Conservation (phyloP, 2,888 invertebrate species). For the Chalcosyrphus nemorum region DNA sequence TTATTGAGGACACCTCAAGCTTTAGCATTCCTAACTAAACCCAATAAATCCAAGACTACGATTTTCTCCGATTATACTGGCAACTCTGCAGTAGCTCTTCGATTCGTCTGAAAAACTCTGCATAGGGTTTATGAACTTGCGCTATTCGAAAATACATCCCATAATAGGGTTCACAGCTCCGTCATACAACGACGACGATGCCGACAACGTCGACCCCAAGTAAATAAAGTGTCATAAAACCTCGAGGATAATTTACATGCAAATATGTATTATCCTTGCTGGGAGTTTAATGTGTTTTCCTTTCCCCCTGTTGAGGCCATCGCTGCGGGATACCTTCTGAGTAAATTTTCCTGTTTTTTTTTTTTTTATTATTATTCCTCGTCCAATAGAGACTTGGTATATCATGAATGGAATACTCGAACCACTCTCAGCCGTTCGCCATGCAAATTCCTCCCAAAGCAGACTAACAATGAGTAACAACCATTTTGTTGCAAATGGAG, state of each 20-base stretch:
- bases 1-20: no score
- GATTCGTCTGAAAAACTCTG: not conserved
- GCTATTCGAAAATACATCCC: constrained; percentile 37
- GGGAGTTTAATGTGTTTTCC: constrained; percentile 58
- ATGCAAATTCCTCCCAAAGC: constrained; percentile 50
- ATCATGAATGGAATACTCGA: no score
- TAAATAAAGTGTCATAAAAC: constrained; percentile 68
- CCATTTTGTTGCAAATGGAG: constrained; percentile 62
- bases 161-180: constrained; percentile 51
- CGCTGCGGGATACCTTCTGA: constrained; percentile 49
- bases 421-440: constrained; percentile 21
- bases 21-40: no score
- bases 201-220: constrained; percentile 56
- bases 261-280: constrained; percentile 73
- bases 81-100: not conserved
- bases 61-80: constrained; percentile 11
- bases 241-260: constrained; percentile 70
- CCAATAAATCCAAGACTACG: no score
- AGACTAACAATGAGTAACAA: not conserved
- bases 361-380: no score
- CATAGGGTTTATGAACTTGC: constrained; percentile 47
- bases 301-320: constrained; percentile 32
- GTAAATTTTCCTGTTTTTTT: constrained; percentile 10
- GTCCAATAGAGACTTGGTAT: constrained; percentile 31
- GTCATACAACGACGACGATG: constrained; percentile 3